Percentiles rank a stretch among this genome's conserved stretches.
Conservation (phyloP, 2,888 invertebrate species). For the Tinea trinotella region DNA sequence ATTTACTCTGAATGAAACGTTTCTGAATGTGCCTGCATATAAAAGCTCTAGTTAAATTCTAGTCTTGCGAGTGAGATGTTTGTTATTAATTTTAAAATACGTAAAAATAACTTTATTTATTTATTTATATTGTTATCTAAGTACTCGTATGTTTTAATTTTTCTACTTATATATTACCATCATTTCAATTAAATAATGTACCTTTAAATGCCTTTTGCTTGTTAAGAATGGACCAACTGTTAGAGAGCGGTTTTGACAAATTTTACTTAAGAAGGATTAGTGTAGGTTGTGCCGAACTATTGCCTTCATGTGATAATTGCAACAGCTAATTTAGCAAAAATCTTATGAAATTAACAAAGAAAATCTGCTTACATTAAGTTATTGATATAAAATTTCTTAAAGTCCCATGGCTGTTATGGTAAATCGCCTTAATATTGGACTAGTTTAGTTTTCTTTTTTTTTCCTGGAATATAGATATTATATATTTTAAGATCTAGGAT, state of each 20-base stretch:
- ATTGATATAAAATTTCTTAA: too few relatives aligned
- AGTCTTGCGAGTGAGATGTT: not conserved
- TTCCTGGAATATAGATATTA: too few relatives aligned
- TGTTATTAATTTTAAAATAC: not conserved
- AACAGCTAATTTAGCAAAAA: not conserved
- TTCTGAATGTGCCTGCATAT: not conserved
- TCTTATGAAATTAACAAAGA: constrained; percentile 3
- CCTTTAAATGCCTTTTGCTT: constrained; percentile 55
- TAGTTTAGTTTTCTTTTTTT: too few relatives aligned
- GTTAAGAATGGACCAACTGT: constrained; percentile 63
- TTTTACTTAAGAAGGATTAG: not conserved
- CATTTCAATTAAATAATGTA: too few relatives aligned
- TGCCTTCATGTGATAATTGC: not conserved
- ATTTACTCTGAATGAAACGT: too few relatives aligned
- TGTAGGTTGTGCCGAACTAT: not conserved
- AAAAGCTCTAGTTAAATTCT: constrained; percentile 2
- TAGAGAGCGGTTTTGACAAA: constrained; percentile 24
- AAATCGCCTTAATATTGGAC: too few relatives aligned
- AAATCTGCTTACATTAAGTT: not conserved
- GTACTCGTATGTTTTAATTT: not conserved
- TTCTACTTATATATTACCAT: not conserved
- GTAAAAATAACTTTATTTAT: not conserved
- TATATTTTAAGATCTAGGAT: too few relatives aligned
- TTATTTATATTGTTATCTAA: not conserved
- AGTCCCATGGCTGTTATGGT: too few relatives aligned